phyloP scores from a whole-genome alignment of 2,888 invertebrate genomes.

The Zygogramma bicolorata region DNA sequence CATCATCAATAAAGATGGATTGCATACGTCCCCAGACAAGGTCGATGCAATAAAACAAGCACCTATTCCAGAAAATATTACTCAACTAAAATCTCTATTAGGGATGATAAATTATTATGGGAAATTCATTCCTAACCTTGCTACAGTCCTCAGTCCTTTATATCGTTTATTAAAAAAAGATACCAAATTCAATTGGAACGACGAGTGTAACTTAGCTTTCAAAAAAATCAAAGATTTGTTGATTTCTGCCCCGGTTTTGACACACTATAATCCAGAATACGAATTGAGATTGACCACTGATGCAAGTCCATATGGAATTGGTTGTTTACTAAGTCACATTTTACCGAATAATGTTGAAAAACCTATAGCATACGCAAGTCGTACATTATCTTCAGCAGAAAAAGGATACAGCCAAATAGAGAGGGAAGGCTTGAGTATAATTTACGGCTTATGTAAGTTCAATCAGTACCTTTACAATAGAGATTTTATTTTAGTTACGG shows the following conservation, averaged over 20 bases:
- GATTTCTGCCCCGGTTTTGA: neutral
- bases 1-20: neutral
- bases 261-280: constrained; percentile 9
- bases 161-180: neutral
- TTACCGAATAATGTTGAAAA: constrained; percentile 17
- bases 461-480: constrained; percentile 24
- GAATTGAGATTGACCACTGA: constrained; percentile 6
- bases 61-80: too few relatives aligned
- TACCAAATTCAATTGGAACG: neutral
- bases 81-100: neutral
- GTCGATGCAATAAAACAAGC: too few relatives aligned
- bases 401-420: constrained; percentile 3
- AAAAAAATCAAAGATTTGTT: constrained; percentile 10
- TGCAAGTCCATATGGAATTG: constrained; percentile 1
- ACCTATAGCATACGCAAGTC: constrained; percentile 14
- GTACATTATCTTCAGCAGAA: neutral
- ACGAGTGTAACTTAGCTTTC: neutral
- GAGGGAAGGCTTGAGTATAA: neutral
- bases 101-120: neutral
- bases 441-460: constrained; percentile 16
- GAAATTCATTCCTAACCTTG: constrained; percentile 8
- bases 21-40: too few relatives aligned
- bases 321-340: neutral
- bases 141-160: too few relatives aligned
- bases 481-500: constrained; percentile 15